phyloP scores from a whole-genome alignment of 2,797 vertebrate genomes.

The Steatocranus sp. region DNA sequence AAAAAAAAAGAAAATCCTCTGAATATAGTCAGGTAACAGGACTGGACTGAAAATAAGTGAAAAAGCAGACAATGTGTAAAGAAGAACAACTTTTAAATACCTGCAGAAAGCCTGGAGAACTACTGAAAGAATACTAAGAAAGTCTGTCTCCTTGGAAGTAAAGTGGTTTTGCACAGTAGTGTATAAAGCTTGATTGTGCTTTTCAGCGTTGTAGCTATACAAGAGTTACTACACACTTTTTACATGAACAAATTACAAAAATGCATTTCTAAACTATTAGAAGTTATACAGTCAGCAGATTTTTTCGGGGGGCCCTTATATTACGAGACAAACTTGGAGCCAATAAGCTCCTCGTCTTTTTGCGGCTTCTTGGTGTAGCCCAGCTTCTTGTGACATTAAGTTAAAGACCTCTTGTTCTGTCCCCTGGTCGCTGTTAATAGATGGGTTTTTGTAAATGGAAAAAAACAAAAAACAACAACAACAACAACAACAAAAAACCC shows the following conservation, averaged over 20 bases:
- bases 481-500: background rate
- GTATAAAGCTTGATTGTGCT: background rate
- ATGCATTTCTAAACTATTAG: background rate
- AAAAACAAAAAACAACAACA: too few species aligned
- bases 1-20: background rate
- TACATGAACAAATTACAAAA: background rate
- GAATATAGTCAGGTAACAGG: background rate
- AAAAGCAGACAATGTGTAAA: background rate
- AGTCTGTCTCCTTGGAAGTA: background rate
- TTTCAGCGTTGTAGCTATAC: background rate
- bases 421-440: background rate
- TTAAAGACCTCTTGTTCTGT: background rate
- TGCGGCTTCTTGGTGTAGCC: background rate
- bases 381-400: background rate
- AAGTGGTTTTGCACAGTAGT: background rate
- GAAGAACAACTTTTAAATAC: background rate
- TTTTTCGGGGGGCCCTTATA: rapidly evolving
- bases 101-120: background rate
- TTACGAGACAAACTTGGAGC: background rate
- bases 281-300: background rate
- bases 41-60: background rate
- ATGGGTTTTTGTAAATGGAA: background rate
- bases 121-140: background rate
- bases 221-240: background rate
- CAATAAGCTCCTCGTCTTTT: background rate